Evolutionary conservation across 2,797 vertebrate genomes (phyloP), one percentile per base, ranked within the genome.

Genomic region (Pseudochirops cupreus): DNA sequence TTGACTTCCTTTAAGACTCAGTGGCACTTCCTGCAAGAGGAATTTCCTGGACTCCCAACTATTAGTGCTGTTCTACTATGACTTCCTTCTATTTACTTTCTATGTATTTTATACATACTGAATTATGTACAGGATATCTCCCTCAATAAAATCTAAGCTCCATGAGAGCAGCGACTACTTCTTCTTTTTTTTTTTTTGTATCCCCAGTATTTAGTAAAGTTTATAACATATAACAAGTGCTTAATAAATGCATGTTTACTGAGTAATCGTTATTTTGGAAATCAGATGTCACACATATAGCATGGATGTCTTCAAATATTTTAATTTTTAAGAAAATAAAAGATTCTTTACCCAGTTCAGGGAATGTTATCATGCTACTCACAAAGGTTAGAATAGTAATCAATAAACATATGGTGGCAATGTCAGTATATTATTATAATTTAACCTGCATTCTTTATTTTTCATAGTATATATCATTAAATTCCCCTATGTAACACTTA

Each of bases 401-500:
- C 92, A 94, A 50, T 94, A 59, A 94, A 14, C 92, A 59, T 5
- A 26, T 46, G 92, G 91, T 9, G 11, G 16, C 52, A 91, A 26
- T 50, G 33, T 24, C 2, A 14, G 13, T 26, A 4, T 96, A 29
- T 56, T 95, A 14, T 5, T 94, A 16, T 92, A 94, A 52, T 74
- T 4, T 93, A 50, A 54, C 90, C 91, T 92, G n/a, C 1, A 2
- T 57, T 93, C 29, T 33, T 14, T 24, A 4, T 93, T 96, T 96
- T 89, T 31, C 58, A 59, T 59, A 31, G 58, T 24, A 55, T 92
- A 52, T 59, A 53, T 87, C 94, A 74, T 59, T 89, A 94, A 91
- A 90, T 57, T 57, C 31, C 56, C 93, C 95, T 97, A 93, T 46
- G 55, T 90, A 90, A 97, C 96, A 91, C 33, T n/a, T 59, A 54